Conservation (phyloP, 1,140 invertebrate species). For the Subanguina moxae region DNA sequence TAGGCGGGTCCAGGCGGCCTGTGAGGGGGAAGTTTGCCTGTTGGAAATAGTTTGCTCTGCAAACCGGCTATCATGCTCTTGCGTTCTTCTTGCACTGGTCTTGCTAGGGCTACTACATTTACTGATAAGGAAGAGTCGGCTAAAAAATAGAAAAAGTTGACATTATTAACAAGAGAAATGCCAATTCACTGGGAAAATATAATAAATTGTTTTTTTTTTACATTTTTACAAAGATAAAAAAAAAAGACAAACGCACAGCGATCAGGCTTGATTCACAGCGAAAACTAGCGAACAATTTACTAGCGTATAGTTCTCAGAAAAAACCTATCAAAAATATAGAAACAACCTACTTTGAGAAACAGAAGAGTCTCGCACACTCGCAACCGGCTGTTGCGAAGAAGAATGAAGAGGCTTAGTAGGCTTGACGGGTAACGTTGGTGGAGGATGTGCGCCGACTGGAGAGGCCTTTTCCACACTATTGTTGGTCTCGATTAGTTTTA, state of each 20-base stretch:
- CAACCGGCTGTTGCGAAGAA: background rate
- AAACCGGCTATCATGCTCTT: slow-evolving; percentile 40
- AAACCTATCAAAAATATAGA: no score
- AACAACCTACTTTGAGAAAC: background rate
- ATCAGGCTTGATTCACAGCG: no score
- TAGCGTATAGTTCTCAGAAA: no score
- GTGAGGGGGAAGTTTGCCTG: slow-evolving; percentile 24
- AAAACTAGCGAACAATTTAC: no score
- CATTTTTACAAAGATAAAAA: background rate
- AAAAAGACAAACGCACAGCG: background rate
- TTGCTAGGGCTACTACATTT: background rate
- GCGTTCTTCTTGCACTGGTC: slow-evolving; percentile 27
- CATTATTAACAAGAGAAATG: no score
- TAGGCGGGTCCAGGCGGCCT: background rate
- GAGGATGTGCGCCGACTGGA: background rate
- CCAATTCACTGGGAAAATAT: no score
- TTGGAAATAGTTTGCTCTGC: slow-evolving; percentile 36
- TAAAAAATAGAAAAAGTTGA: background rate
- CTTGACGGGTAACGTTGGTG: slow-evolving; percentile 30
- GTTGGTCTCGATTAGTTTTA: slow-evolving; percentile 36
- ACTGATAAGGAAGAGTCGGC: background rate
- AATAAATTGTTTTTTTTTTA: no score
- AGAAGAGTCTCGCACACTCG: slow-evolving; percentile 14
- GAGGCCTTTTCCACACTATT: background rate
- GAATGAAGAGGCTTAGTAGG: slow-evolving; percentile 12